Conservation (phyloP, 2,113 vertebrate genomes). For the Bettongia penicillata region DNA sequence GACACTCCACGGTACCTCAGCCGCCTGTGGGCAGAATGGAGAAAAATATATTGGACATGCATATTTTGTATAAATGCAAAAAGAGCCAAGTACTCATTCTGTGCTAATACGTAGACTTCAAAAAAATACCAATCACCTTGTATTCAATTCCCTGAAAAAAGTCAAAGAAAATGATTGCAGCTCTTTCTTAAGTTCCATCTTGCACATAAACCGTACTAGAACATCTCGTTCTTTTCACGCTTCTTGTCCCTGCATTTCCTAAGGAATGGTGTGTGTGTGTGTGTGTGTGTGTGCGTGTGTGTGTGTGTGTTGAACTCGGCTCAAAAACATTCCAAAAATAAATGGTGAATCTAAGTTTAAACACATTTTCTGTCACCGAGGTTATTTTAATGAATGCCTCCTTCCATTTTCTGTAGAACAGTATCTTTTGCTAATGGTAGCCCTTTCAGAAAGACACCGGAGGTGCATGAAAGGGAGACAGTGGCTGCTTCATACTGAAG, state of each 20-base stretch:
- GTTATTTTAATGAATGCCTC: slow-evolving; percentile 64
- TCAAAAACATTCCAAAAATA: slow-evolving; percentile 52
- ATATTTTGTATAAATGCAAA: slow-evolving; percentile 12
- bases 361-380: slow-evolving; percentile 53
- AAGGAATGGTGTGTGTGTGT: background rate
- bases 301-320: slow-evolving; percentile 26
- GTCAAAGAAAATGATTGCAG: slow-evolving; percentile 2
- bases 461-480: slow-evolving; percentile 36
- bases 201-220: background rate
- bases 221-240: slow-evolving; percentile 20
- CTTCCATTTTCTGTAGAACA: slow-evolving; percentile 51
- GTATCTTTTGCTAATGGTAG: slow-evolving; percentile 37
- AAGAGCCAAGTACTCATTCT: background rate
- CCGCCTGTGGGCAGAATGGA: background rate
- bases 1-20: background rate
- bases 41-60: background rate
- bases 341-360: slow-evolving; percentile 54
- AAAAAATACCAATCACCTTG: background rate
- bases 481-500: background rate
- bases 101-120: background rate
- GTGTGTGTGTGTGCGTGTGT: slow-evolving; percentile 16
- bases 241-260: slow-evolving; percentile 20
- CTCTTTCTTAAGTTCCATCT: background rate
- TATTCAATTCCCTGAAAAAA: background rate
- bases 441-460: slow-evolving; percentile 46